Conservation (phyloP, 2,797 vertebrate genomes). For the Pyrrhura leucotis region DNA sequence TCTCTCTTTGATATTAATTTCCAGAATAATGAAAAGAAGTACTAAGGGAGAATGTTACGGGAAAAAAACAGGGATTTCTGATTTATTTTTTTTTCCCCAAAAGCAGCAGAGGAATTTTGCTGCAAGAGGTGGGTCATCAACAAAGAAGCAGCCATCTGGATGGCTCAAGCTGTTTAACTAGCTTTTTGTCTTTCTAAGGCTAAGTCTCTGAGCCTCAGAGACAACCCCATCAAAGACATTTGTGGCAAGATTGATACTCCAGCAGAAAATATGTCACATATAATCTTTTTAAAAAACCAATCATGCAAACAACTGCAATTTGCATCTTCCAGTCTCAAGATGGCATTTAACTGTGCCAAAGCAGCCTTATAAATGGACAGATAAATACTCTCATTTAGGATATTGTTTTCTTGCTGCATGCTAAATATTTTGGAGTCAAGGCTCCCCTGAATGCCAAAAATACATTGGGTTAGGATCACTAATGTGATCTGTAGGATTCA, state of each 20-base stretch:
- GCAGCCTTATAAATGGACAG: not conserved
- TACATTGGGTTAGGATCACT: not conserved
- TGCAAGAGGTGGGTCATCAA: slow-evolving; percentile 6
- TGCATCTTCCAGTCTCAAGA: not conserved
- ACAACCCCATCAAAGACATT: slow-evolving; percentile 12
- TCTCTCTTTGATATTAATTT: not conserved
- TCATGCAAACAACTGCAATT: not conserved
- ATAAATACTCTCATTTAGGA: not conserved
- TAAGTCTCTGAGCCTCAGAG: not conserved
- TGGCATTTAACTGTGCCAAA: not conserved
- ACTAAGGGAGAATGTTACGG: not conserved
- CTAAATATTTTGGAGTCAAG: not conserved
- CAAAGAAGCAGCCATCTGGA: slow-evolving; percentile 32
- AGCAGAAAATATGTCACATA: not conserved
- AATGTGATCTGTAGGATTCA: not conserved
- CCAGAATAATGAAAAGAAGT: not conserved
- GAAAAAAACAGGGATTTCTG: not conserved
- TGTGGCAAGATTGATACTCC: slow-evolving; percentile 19
- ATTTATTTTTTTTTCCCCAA: not conserved
- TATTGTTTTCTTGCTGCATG: not conserved
- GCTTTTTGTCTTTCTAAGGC: slow-evolving; percentile 1
- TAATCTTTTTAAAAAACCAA: not conserved
- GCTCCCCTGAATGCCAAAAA: not conserved
- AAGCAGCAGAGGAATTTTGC: not conserved
- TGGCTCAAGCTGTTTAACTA: not conserved